Base-by-base conservation (phyloP, 2,888 invertebrate genomes). In the Andrena chrysosceles region DNA sequence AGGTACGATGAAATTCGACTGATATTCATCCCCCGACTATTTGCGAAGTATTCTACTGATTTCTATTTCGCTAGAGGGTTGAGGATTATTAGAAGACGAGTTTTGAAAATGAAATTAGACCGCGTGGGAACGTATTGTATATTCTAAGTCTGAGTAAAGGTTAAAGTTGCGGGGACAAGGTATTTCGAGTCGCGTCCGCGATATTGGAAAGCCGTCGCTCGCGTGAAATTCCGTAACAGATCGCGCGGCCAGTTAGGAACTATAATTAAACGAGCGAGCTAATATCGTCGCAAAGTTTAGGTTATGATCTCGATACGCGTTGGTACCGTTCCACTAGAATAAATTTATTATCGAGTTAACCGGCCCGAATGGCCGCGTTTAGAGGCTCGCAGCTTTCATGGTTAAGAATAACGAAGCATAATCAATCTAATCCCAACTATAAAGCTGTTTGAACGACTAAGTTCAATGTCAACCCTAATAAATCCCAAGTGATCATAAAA, bases 271-370 rank as follows among this genome's bases (percentile, higher is more conserved):
- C 60, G 59, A 29, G 23, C 10, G 23, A 49, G 62, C 54, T 62
- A 52, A 78, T 68, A 67, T 54, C 75, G 75, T 63, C 23, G 66
- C 7, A 33, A 77, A 77, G 63, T 75, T 78, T 56, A 54, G 26
- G 60, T 75, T 68, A 76, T 78, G 75, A 78, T 78, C 63, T 69
- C 63, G 75, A 78, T 78, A 68, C 42, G 23, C 16, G 69, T 52
- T 62, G 13, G n/a, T 31, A 48, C 33, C 29, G 29, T 60, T 59
- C 48, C 48, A 13, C 20, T 33, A 2, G 49, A 52, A 66, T 60
- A 33, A 78, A 78, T 78, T 78, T 78, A 68, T 67, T 42, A 64
- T n/a, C 52, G 7, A 8, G 48, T 33, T 73, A 49, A 56, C 13
- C 56, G 10, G 31, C 35, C 20, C 8, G 31, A 62, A 26, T 62